Percentiles rank a stretch among this genome's conserved stretches.
phyloP scores from a whole-genome alignment of 2,113 vertebrate species.

The Sceloporus undulatus region DNA sequence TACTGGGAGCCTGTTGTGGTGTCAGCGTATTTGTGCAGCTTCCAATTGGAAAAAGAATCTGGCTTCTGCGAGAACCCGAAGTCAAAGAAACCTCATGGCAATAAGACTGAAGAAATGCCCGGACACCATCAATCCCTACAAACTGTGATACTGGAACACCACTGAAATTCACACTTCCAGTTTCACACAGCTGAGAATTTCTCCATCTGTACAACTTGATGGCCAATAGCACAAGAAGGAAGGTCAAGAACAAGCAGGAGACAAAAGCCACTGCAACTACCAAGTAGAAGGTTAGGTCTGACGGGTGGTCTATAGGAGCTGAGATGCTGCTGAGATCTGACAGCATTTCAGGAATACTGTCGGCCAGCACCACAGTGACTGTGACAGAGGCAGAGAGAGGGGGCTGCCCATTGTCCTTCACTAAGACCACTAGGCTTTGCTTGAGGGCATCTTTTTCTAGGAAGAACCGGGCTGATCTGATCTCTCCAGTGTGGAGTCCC shows the following conservation, averaged over 20 bases:
- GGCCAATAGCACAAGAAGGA: background rate
- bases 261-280: background rate
- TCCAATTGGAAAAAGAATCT: background rate
- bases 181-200: background rate
- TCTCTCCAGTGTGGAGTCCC: conserved; percentile 1
- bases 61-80: background rate
- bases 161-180: background rate
- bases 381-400: background rate
- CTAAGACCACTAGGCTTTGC: background rate
- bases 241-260: background rate
- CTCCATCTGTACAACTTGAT: background rate
- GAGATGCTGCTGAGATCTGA: background rate
- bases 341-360: background rate
- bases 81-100: conserved; percentile 7
- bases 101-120: conserved; percentile 12
- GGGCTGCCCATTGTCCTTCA: background rate
- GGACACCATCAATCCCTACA: conserved; percentile 21
- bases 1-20: too few relatives aligned
- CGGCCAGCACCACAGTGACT: background rate
- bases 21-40: too few relatives aligned
- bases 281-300: background rate
- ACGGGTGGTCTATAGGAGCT: background rate
- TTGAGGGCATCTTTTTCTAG: background rate
- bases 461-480: background rate
- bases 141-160: conserved; percentile 8